Percentiles rank a stretch among this genome's conserved stretches.
Evolutionary conservation across 2,113 vertebrate genomes (phyloP).

Genomic region (Peromyscus leucopus): DNA sequence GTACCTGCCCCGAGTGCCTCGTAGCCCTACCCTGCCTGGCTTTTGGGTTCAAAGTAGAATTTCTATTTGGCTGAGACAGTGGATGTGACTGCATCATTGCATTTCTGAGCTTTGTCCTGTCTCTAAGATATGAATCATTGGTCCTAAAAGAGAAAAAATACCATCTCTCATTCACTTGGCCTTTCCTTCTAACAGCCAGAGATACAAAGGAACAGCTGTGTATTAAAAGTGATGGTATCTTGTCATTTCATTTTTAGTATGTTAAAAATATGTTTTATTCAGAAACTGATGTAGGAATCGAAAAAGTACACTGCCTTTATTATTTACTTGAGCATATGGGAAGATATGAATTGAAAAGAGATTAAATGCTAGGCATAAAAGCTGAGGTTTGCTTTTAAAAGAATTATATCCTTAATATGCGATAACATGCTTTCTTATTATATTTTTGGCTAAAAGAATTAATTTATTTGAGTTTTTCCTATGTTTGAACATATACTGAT

Average conservation of each 20-base stretch:
- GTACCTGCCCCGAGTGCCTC: accelerated
- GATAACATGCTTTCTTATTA: not conserved
- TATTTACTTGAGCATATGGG: not conserved
- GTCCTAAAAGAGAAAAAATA: not conserved
- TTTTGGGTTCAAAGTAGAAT: not conserved
- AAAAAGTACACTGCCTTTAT: conserved; percentile 20
- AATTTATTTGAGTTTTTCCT: not conserved
- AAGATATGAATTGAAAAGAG: conserved; percentile 15
- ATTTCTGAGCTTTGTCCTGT: not conserved
- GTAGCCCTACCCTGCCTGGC: accelerated
- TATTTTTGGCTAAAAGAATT: not conserved
- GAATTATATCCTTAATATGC: not conserved
- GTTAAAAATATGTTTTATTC: not conserved
- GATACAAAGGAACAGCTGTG: not conserved
- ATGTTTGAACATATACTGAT: not conserved
- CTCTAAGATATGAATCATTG: not conserved
- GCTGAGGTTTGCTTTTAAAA: not conserved
- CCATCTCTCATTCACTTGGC: not conserved
- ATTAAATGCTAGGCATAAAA: conserved; percentile 10
- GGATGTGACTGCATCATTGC: not conserved
- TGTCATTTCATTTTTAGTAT: not conserved
- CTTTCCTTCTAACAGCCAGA: not conserved
- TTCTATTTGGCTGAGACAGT: not conserved
- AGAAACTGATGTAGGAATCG: not conserved
- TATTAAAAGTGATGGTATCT: not conserved